phyloP scores from a whole-genome alignment of 2,888 invertebrate genomes.

The Agrotis puta region DNA sequence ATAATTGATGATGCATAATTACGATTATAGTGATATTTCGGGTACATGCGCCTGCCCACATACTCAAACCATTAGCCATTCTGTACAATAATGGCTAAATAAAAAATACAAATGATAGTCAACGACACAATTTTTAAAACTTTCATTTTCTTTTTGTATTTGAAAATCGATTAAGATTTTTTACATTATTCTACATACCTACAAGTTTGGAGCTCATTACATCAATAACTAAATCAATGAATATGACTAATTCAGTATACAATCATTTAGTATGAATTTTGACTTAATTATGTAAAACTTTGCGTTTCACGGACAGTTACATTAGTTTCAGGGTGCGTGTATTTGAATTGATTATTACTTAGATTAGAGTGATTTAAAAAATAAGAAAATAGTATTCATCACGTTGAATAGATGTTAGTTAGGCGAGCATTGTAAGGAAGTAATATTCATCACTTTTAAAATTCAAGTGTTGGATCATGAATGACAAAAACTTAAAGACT shows the following conservation, averaged over 20 bases:
- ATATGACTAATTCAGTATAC: background rate
- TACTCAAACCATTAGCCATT: no score
- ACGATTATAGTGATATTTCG: slow-evolving; percentile 56
- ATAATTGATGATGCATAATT: slow-evolving; percentile 77
- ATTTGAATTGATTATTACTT: slow-evolving; percentile 2
- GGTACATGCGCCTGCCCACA: background rate
- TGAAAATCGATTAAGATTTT: background rate
- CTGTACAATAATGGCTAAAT: background rate
- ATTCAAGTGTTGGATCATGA: background rate
- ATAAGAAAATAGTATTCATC: no score
- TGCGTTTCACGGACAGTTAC: background rate
- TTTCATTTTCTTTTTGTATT: background rate
- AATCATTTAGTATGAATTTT: slow-evolving; percentile 1
- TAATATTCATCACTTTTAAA: background rate
- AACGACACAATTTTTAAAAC: background rate
- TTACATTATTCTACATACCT: background rate
- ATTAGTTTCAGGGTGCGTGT: background rate
- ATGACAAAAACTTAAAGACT: slow-evolving; percentile 5
- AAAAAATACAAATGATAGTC: background rate
- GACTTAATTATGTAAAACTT: background rate
- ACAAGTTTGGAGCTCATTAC: slow-evolving; percentile 1
- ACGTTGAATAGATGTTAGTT: background rate
- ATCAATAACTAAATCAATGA: background rate
- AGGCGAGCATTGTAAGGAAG: background rate
- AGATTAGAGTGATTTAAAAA: no score